phyloP scores from a whole-genome alignment of 1,140 invertebrate genomes.

The Littorina saxatilis region DNA sequence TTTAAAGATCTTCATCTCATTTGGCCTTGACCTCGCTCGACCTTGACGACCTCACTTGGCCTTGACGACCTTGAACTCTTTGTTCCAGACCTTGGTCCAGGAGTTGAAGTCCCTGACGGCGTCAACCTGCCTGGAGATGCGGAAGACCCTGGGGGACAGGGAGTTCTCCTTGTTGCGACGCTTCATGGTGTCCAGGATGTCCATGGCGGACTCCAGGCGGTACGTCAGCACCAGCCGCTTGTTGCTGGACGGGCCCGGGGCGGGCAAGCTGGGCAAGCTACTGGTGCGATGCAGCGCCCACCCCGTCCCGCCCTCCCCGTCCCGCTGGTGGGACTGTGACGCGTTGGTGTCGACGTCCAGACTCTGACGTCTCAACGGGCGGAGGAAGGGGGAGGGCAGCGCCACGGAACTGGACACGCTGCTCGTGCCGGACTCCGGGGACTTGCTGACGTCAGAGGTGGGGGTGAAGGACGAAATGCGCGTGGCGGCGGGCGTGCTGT shows the following conservation, averaged over 20 bases:
- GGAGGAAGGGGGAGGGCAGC: neutral
- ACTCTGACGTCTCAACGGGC: neutral
- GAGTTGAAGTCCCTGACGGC: conserved; percentile 60
- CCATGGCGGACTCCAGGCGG: conserved; percentile 68
- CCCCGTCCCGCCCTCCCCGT: neutral
- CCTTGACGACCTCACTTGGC: neutral
- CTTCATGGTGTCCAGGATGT: conserved; percentile 65
- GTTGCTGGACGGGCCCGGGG: conserved; percentile 38
- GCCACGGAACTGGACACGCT: neutral
- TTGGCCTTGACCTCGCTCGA: neutral
- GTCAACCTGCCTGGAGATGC: conserved; percentile 33
- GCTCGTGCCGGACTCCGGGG: neutral
- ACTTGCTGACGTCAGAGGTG: neutral
- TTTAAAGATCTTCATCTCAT: neutral
- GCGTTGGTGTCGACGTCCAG: neutral
- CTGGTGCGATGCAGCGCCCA: conserved; percentile 3
- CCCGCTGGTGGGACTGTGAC: neutral
- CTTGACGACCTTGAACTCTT: conserved; percentile 49
- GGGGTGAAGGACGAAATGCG: neutral
- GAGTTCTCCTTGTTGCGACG: conserved; percentile 44
- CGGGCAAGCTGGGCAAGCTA: neutral
- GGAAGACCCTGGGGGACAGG: conserved; percentile 52
- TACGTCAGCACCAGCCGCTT: conserved; percentile 62
- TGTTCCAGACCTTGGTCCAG: conserved; percentile 60
- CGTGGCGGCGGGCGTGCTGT: neutral